Percentiles rank a stretch among this genome's conserved stretches.
These are phyloP conservation scores for Anneissia japonica DNA, from an alignment of 35 echinoderm and acorn worm species.

Conservation along the genomic window DNA sequence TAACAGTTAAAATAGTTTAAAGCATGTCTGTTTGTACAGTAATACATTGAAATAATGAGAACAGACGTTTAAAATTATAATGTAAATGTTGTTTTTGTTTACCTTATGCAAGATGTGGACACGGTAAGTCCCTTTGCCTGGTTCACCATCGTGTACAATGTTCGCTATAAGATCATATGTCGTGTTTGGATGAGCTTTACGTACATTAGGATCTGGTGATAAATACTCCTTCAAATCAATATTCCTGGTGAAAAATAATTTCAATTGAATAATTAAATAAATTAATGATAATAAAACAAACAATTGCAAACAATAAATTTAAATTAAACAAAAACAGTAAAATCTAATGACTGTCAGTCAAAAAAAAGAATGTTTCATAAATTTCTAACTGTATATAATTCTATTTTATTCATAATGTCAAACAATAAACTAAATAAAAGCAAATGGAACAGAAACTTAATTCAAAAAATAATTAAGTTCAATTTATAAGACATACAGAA, in stretches of 20 bases:
- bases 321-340: too few species aligned
- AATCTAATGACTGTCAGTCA: too few species aligned
- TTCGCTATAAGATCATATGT: conserved; percentile 94
- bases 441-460: not conserved
- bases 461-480: too few species aligned
- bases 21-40: not conserved
- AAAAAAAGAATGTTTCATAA: too few species aligned
- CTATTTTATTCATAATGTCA: not conserved
- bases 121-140: conserved; percentile 77
- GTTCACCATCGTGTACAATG: conserved; percentile 93
- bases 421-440: not conserved
- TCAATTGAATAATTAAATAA: too few species aligned
- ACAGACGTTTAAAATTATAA: too few species aligned
- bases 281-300: too few species aligned
- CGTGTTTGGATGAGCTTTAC: conserved; percentile 55
- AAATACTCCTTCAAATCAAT: conserved; percentile 77
- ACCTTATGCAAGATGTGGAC: conserved; percentile 89
- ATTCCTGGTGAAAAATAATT: conserved; percentile 43
- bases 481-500: too few species aligned
- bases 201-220: conserved; percentile 53
- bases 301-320: too few species aligned
- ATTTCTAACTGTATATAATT: too few species aligned
- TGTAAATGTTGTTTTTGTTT: not conserved
- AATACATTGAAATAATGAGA: too few species aligned
- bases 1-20: not conserved